Percentiles rank a stretch among this genome's conserved stretches.
Evolutionary conservation across 2,113 vertebrate species (phyloP).

Genomic region (Hepsetus odoe): DNA sequence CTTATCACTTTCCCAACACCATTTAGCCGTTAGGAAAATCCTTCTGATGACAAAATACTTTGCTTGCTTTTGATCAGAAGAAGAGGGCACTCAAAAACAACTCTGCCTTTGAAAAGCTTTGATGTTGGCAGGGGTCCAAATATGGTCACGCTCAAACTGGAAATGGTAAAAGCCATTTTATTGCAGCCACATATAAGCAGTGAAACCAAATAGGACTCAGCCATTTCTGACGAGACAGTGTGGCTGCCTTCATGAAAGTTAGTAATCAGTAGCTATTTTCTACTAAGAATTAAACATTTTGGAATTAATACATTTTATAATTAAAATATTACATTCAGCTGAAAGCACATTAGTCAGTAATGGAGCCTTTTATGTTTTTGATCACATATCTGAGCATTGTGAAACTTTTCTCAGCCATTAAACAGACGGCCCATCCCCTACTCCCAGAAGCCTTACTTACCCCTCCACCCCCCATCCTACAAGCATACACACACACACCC

Average conservation of each 20-base stretch:
- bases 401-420: constrained; percentile 73
- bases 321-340: no score
- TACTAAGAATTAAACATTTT: no score
- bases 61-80: constrained; percentile 37
- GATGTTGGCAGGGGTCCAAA: constrained; percentile 64
- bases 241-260: constrained; percentile 22
- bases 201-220: constrained; percentile 56
- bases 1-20: constrained; percentile 10
- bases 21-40: constrained; percentile 21
- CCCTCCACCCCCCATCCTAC: constrained; percentile 50
- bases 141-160: constrained; percentile 66
- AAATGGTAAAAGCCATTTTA: constrained; percentile 74
- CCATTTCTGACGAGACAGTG: constrained; percentile 35
- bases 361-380: no score
- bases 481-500: constrained; percentile 30
- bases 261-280: not conserved
- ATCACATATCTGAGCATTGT: constrained; percentile 69
- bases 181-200: constrained; percentile 62
- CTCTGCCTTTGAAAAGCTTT: constrained; percentile 58
- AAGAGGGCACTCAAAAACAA: constrained; percentile 36
- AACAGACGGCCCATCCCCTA: constrained; percentile 60
- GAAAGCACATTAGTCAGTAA: no score
- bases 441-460: not conserved
- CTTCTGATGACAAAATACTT: constrained; percentile 17
- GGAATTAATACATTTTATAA: no score